Evolutionary conservation across 2,113 vertebrate genomes (phyloP), one percentile per base, ranked within the genome.

Genomic region (Embiotoca jacksoni): DNA sequence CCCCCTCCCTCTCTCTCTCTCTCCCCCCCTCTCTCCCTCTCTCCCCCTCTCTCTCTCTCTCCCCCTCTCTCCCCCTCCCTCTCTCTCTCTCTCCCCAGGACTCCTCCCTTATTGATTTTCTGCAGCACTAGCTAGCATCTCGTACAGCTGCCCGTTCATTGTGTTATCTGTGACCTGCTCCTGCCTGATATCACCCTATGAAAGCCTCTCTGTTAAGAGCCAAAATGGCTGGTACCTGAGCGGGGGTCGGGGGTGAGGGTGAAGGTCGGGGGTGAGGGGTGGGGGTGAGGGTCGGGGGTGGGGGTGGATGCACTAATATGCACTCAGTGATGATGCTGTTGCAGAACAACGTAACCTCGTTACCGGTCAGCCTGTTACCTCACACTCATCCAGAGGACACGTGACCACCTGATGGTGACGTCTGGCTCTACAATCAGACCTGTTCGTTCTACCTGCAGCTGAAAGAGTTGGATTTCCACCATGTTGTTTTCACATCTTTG

Each of bases 101-200:
- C 78, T 76, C 77, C 79, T 32, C 72, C 76, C 65, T 74, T 78
- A 88, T 91, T 89, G 83, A 90, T 90, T 90, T 87, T 81, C 65
- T 70, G 62, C 78, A 75, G 78, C 55, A 23, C 30, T 36, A 41
- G 61, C 72, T 72, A 30, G 69, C 69, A 53, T 86, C 68, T 72
- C 9, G 4, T 65, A 84, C 78, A 90, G 80, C 54, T 16, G 35
- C 49, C 68, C 71, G 75, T 91, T 88, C 83, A 80, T 85, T 53
- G 72, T 71, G n/a, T 86, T 88, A 88, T 89, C 84, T 72, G 31
- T 87, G 89, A 82, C 81, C 80, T 83, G 80, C 64, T 85, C 60
- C 68, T 78, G 75, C 23, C 84, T 79, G 86, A 92, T 81, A 87
- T 80, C 79, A 60, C 70, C 14, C 70, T 79, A 37, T 76, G 39